phyloP scores from a whole-genome alignment of 1,140 invertebrate species.

The Platorchestia sp. region DNA sequence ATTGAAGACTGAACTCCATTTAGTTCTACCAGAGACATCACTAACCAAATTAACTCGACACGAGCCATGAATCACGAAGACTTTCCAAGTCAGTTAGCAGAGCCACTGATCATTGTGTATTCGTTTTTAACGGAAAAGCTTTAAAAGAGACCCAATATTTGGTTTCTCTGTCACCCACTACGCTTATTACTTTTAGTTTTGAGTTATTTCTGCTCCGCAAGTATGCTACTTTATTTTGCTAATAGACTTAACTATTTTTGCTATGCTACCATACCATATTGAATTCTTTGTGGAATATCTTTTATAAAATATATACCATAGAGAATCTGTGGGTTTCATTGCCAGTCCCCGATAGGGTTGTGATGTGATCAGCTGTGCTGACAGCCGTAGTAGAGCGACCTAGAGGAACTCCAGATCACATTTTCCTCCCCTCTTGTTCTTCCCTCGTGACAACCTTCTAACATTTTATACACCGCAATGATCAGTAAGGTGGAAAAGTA shows the following conservation, averaged over 20 bases:
- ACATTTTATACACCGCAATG: constrained; percentile 52
- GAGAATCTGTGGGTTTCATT: constrained; percentile 63
- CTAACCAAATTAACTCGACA: neutral
- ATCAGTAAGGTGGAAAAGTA: constrained; percentile 55
- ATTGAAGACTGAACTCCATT: neutral
- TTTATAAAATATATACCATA: constrained; percentile 67
- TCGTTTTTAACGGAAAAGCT: neutral
- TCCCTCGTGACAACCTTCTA: constrained; percentile 44
- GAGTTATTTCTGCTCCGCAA: constrained; percentile 63
- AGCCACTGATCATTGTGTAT: constrained; percentile 3
- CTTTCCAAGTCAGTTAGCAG: constrained; percentile 29
- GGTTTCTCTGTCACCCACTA: constrained; percentile 66
- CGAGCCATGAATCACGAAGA: neutral
- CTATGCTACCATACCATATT: constrained; percentile 63
- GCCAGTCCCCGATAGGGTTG: neutral
- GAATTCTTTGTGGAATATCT: constrained; percentile 66
- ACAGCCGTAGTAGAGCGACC: neutral
- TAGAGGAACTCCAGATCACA: neutral
- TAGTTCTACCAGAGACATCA: neutral
- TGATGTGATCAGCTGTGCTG: neutral
- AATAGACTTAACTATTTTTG: constrained; percentile 67
- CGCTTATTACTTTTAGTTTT: constrained; percentile 63
- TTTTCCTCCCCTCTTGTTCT: neutral
- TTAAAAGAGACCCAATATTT: constrained; percentile 39
- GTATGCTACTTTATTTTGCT: constrained; percentile 64